phyloP scores from a whole-genome alignment of 2,888 invertebrate species.

The Operophtera brumata region DNA sequence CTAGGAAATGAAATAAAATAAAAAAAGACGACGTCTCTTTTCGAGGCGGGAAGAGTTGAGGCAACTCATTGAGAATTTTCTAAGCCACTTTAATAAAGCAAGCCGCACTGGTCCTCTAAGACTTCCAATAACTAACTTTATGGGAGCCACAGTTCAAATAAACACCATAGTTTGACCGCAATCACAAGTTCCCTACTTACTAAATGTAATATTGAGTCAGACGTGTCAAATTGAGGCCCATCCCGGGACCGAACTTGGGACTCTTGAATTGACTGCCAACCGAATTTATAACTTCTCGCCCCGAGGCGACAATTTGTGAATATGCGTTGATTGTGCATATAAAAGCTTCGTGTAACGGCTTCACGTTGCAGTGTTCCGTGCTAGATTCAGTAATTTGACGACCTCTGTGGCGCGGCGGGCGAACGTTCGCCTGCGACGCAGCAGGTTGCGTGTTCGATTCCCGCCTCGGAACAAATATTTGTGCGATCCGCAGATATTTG shows the following conservation, averaged over 20 bases:
- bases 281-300: slow-evolving; percentile 58
- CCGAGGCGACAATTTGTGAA: slow-evolving; percentile 56
- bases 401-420: too few species aligned
- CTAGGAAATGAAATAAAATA: too few species aligned
- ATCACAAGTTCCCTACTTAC: not conserved
- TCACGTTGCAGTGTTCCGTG: slow-evolving; percentile 26
- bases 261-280: slow-evolving; percentile 48
- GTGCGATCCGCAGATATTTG: too few species aligned
- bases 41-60: too few species aligned
- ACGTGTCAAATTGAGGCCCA: slow-evolving; percentile 57
- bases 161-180: not conserved
- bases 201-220: slow-evolving; percentile 54
- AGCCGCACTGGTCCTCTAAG: not conserved
- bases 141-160: not conserved
- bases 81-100: too few species aligned
- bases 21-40: too few species aligned
- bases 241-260: slow-evolving; percentile 52
- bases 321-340: slow-evolving; percentile 67
- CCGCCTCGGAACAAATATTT: too few species aligned
- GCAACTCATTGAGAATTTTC: too few species aligned
- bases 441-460: too few species aligned
- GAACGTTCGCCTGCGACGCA: too few species aligned
- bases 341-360: slow-evolving; percentile 31
- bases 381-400: too few species aligned
- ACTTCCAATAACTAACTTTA: not conserved